A percentile compares a stretch with the other conserved stretches of the same genome.
These are phyloP conservation scores for Baryphthengus martii DNA, from an alignment of 2,113 vertebrate genomes.

Conservation along the genomic window DNA sequence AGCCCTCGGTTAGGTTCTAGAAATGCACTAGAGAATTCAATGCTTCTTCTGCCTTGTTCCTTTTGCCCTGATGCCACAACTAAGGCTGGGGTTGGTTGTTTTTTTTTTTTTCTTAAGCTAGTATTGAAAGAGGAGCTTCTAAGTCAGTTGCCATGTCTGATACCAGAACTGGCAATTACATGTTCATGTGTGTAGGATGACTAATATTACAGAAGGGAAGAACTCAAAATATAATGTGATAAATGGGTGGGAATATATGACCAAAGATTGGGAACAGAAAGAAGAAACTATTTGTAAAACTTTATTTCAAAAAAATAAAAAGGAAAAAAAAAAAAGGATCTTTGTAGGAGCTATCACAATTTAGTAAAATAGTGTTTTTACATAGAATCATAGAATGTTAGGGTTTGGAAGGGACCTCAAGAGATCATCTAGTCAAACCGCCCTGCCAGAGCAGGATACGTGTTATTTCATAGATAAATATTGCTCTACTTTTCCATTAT, in stretches of 20 bases:
- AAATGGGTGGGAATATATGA: neutral
- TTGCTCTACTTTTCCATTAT: rapidly evolving
- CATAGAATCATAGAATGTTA: too few species aligned
- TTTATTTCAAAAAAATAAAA: neutral
- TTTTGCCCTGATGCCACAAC: neutral
- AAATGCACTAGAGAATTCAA: neutral
- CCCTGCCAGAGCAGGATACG: too few species aligned
- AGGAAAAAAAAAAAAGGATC: neutral
- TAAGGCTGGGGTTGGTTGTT: neutral
- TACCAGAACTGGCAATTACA: neutral
- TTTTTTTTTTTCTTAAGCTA: neutral
- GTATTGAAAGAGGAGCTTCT: neutral
- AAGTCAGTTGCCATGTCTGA: neutral
- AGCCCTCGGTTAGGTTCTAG: neutral
- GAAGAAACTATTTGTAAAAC: neutral
- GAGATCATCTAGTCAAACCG: too few species aligned
- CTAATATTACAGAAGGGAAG: neutral
- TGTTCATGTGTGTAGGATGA: neutral
- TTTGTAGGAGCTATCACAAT: neutral
- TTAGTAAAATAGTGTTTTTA: neutral
- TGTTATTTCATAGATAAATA: neutral
- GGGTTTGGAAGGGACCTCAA: too few species aligned
- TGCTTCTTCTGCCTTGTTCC: neutral
- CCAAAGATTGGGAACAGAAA: neutral
- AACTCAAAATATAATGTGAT: neutral